phyloP scores from a whole-genome alignment of 1,140 invertebrate species.

The Maconellicoccus hirsutus region DNA sequence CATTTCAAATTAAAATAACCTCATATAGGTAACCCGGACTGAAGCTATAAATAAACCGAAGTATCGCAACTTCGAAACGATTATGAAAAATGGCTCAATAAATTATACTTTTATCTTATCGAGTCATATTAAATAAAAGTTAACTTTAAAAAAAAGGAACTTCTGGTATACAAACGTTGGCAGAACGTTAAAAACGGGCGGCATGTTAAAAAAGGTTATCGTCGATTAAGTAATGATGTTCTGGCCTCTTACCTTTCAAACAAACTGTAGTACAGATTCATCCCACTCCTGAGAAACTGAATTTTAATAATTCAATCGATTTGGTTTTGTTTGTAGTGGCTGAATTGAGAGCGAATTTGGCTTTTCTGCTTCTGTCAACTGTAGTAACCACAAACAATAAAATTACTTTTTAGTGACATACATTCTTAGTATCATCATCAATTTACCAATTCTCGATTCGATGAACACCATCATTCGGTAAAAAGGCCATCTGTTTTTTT shows the following conservation, averaged over 20 bases:
- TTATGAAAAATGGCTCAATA: neutral
- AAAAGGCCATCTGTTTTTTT: neutral
- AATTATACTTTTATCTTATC: neutral
- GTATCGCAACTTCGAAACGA: neutral
- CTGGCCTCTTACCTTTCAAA: constrained; percentile 18
- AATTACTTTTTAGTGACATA: too few relatives aligned
- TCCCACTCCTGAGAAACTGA: too few relatives aligned
- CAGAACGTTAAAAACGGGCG: neutral
- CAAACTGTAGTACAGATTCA: neutral
- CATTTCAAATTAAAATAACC: too few relatives aligned
- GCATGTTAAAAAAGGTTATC: constrained; percentile 17
- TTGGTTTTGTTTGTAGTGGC: too few relatives aligned
- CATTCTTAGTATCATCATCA: too few relatives aligned
- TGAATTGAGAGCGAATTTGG: too few relatives aligned
- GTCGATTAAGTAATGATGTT: constrained; percentile 20
- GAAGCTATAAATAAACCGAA: neutral
- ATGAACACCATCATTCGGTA: neutral
- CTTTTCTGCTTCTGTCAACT: too few relatives aligned
- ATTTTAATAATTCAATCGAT: too few relatives aligned
- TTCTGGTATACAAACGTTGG: constrained; percentile 11
- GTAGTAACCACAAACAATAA: too few relatives aligned
- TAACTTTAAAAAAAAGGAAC: neutral
- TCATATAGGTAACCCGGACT: too few relatives aligned
- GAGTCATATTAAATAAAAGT: neutral
- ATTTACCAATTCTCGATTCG: neutral